Base-by-base conservation (phyloP, 2,888 invertebrate genomes). In the Trichogramma evanescens region DNA sequence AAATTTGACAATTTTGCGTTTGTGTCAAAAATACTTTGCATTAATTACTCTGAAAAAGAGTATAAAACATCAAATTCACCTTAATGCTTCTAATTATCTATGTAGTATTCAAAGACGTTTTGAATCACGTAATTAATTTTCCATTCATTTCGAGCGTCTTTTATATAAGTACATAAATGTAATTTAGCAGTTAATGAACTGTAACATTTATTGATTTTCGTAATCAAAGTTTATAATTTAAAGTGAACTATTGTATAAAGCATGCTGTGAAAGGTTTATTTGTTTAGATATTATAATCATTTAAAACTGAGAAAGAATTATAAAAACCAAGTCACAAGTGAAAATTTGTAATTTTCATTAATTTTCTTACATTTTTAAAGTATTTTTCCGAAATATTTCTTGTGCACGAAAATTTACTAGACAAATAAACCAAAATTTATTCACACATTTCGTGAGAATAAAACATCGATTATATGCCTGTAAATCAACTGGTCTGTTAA, bases 141-240 rank as follows among this genome's bases (percentile, higher is more conserved):
- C 41, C 51, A 61, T 43, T 38, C 40, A 38, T 50, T 57, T 48
- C 7, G 49, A 26, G 39, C 9, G 40, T 50, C 42, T 54, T 13
- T 59, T 55, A 59, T 50, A 56, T 56, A 63, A 63, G 52, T 53
- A 46, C 51, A 58, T 54, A 8, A 53, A 54, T 59, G 53, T 59
- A 59, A 62, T 55, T 53, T 58, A 53, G 9, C 26, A 52, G 56
- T 49, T 48, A 55, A 53, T 44, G 26, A 53, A 42, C 48, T 6
- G 49, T 59, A 50, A 50, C 42, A 52, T 56, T 56, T 59, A 59
- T 42, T 55, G 8, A 61, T 54, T 49, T 55, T 51, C 9, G 44
- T 51, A 58, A 58, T 43, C 26, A 52, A 55, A 49, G 42, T 52
- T 45, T 43, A 49, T 50, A 50, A 40, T 49, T 40, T 58, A 57